Base-by-base conservation (phyloP, 2,113 vertebrate species). In the Gnathonemus longibarbis region DNA sequence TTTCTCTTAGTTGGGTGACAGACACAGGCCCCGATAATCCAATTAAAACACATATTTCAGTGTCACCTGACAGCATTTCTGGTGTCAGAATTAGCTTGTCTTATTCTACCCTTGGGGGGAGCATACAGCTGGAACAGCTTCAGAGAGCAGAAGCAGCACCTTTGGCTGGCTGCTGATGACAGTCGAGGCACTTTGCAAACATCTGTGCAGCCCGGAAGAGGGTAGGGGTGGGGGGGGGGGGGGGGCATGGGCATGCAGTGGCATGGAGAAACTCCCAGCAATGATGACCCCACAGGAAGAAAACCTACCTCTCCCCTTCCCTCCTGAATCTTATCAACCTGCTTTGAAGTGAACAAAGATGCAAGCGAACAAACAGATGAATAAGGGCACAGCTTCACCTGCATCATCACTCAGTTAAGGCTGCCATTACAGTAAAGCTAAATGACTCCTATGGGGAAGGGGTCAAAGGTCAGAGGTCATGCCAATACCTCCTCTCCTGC, bases 401-500 rank as follows among this genome's bases (percentile, higher is more conserved):
- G 35, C 74, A 77, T 39, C 6, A 19, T 77, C 74, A 39, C 13
- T 42, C 13, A 19, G 31, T 8, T 15, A 77, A 17, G 35, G 31
- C 74, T 77, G 74, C 74, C 74, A 77, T 77, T 77, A 17, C 31
- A 39, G 31, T 39, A 77, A 39, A 77, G 70, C 70, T 39, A 39
- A 77, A 77, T 77, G 27, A 17, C 31, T 74, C 31, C n/a, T 77
- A 77, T 0, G 2, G 13, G 74, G 17, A 77, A 89, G 17, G 5
- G 84, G 70, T 2, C 5, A 50, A 24, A 10, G 66, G 45, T 42
- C 74, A 10, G 39, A 46, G 91, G 90, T 50, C 39, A 45, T 10
- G 91, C 2, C 21, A 74, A 19, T 94, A 96, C 95, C 95, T 94
- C 46, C 35, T 94, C 91, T 91, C 88, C 39, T 88, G 92, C 90